Evolutionary conservation across 2,888 invertebrate genomes (phyloP).

Genomic region (Agonopterix alstromeriana): DNA sequence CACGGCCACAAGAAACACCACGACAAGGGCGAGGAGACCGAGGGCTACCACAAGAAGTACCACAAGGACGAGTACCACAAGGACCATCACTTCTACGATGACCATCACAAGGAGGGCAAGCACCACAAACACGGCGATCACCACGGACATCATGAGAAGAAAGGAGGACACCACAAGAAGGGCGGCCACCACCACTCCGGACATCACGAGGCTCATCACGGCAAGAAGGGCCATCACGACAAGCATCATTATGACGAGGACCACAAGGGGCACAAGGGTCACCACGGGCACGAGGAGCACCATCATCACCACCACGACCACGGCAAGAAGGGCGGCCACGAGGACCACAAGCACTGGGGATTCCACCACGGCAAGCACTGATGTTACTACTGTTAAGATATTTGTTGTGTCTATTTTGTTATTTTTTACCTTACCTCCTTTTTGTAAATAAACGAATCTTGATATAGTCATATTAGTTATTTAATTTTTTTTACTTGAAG

Average conservation of each 20-base stretch:
- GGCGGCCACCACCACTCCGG: slow-evolving; percentile 87
- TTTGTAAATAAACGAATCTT: slow-evolving; percentile 53
- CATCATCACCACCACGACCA: slow-evolving; percentile 85
- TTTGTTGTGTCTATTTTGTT: slow-evolving; percentile 42
- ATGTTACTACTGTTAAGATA: slow-evolving; percentile 36
- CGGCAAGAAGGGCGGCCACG: slow-evolving; percentile 87
- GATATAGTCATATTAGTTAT: too few relatives aligned
- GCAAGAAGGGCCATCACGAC: slow-evolving; percentile 88
- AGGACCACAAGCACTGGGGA: slow-evolving; percentile 85
- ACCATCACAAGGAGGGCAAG: slow-evolving; percentile 89
- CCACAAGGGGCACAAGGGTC: slow-evolving; percentile 87
- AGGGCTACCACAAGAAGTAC: slow-evolving; percentile 90
- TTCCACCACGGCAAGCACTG: slow-evolving; percentile 78
- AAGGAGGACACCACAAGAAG: slow-evolving; percentile 88
- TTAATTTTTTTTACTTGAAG: too few relatives aligned
- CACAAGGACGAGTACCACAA: slow-evolving; percentile 93
- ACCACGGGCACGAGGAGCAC: slow-evolving; percentile 85
- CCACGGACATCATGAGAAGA: slow-evolving; percentile 85
- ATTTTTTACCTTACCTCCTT: slow-evolving; percentile 40
- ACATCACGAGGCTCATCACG: slow-evolving; percentile 85
- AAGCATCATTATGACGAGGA: slow-evolving; percentile 90
- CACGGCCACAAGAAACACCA: slow-evolving; percentile 89
- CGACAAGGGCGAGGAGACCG: slow-evolving; percentile 89
- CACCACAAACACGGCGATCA: slow-evolving; percentile 88
- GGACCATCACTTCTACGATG: slow-evolving; percentile 92